Evolutionary conservation across 2,888 invertebrate species (phyloP), one percentile per base, ranked within the genome.

Genomic region (Tenodera sinensis): DNA sequence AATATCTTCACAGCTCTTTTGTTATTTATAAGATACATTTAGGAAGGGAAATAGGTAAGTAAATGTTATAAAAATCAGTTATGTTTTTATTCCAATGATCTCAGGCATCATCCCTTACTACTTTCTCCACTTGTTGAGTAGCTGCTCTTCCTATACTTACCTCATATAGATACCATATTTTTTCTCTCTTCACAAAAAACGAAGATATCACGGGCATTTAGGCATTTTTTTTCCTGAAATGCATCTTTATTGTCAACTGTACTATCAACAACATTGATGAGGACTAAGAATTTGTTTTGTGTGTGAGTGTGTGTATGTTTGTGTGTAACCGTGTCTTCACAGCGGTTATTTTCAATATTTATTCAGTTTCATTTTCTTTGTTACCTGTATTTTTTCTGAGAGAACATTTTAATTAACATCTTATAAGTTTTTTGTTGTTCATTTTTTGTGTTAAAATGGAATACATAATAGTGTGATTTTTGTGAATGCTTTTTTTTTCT

Each of bases 211-310:
- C 54, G 54, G 20, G 54, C 54, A 71, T 71, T 71, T 71, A 71
- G 20, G 54, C 83, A 42, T 88, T 87, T 90, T 30, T n/a, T 90
- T 90, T 93, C 93, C 93, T 93, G 93, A 93, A 93, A 93, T 93
- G 92, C 87, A 92, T 93, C 93, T 93, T 93, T 93, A 93, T 93
- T 93, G 93, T 93, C 93, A 93, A 93, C 93, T 93, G 93, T 93
- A 93, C 93, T 93, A 93, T 93, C 92, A 93, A 93, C 93, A 93
- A 93, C 93, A 93, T 93, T 93, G 92, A 93, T 93, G 93, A 93
- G 93, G 92, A 92, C 93, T 93, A 93, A 88, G 71, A 88, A 42
- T 83, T 85, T 88, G 84, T 47, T 28, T 85, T 47, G 27, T 54
- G 54, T 47, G 34, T 85, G 54, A 47, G 34, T 25, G 28, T 47